phyloP scores from a whole-genome alignment of 2,888 invertebrate genomes.

The Conus canariensis region DNA sequence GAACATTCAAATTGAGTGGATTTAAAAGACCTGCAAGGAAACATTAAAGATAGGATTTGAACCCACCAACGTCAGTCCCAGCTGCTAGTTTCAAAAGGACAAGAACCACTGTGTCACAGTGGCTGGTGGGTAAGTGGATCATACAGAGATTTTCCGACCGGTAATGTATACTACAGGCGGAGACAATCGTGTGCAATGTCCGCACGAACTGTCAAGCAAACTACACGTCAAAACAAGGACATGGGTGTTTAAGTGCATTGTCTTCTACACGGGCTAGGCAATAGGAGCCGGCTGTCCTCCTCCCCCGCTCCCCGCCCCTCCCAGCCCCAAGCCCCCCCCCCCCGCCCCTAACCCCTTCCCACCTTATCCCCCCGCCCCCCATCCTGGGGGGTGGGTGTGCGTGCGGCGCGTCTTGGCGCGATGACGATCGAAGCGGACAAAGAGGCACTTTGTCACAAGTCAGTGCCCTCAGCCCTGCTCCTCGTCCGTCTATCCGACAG shows the following conservation, averaged over 20 bases:
- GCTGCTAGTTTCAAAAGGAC: no score
- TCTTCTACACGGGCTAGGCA: background rate
- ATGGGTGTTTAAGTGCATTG: slow-evolving; percentile 9
- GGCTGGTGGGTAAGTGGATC: no score
- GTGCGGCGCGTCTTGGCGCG: background rate
- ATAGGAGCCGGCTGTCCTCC: background rate
- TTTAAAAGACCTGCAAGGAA: no score
- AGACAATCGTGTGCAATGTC: no score
- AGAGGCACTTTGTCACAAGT: background rate
- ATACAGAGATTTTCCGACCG: no score
- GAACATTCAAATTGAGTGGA: no score
- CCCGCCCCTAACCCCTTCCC: background rate
- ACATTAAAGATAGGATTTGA: no score
- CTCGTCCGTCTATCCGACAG: background rate
- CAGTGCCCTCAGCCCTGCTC: background rate
- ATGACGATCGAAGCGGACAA: background rate
- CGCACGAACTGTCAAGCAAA: background rate
- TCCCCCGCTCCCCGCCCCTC: background rate
- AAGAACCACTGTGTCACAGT: no score
- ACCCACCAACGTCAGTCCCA: no score
- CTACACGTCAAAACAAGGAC: background rate
- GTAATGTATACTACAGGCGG: no score
- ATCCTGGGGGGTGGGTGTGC: background rate
- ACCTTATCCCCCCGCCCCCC: background rate
- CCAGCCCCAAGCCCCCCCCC: background rate